Evolutionary conservation across 2,888 invertebrate species (phyloP).

Genomic region (Drosophila limbata): DNA sequence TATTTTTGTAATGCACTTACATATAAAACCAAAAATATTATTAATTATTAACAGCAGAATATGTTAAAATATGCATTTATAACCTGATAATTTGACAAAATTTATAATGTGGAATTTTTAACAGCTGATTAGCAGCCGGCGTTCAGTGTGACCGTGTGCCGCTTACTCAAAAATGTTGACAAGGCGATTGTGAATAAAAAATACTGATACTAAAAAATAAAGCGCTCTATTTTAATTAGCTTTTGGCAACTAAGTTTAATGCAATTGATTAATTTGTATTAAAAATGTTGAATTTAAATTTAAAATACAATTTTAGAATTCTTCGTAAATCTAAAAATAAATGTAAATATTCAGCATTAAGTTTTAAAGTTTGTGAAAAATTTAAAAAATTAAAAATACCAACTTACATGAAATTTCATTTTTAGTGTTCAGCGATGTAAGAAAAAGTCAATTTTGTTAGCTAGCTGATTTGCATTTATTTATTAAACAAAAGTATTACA

Average conservation of each 20-base stretch:
- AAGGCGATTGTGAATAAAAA: background rate
- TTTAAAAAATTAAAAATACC: no score
- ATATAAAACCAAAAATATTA: background rate
- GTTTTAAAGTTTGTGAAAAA: no score
- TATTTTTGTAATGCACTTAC: background rate
- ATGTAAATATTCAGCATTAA: no score
- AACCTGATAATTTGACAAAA: slow-evolving; percentile 10
- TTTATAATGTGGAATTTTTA: slow-evolving; percentile 12
- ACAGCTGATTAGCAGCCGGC: slow-evolving; percentile 49
- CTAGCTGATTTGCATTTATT: slow-evolving; percentile 69
- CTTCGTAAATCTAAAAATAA: no score
- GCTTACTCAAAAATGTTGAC: background rate
- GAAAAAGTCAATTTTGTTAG: slow-evolving; percentile 9
- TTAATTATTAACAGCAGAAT: background rate
- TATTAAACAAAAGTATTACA: slow-evolving; percentile 63
- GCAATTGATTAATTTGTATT: no score
- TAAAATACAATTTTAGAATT: no score
- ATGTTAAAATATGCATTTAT: background rate
- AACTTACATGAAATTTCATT: no score
- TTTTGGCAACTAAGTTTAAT: background rate
- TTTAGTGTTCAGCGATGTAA: no score
- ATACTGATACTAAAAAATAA: no score
- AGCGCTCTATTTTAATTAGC: background rate
- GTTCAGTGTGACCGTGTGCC: slow-evolving; percentile 32
- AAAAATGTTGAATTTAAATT: no score